phyloP scores from a whole-genome alignment of 2,888 invertebrate genomes.

The Cheilosia soror region DNA sequence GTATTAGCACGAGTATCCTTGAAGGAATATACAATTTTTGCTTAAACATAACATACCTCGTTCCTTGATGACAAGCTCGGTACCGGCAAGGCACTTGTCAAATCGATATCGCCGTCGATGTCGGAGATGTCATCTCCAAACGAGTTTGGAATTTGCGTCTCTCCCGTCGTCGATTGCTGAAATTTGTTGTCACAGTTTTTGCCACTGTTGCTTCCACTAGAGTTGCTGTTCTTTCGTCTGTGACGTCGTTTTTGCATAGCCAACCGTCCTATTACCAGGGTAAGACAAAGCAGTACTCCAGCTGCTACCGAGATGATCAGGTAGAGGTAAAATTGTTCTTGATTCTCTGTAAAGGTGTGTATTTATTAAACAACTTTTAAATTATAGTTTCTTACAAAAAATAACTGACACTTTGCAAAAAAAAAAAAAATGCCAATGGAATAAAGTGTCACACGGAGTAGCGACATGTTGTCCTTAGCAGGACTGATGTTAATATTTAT shows the following conservation, averaged over 20 bases:
- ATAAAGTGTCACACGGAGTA: too few relatives aligned
- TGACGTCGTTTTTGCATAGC: slow-evolving; percentile 87
- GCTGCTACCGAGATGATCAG: slow-evolving; percentile 90
- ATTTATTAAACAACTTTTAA: not conserved
- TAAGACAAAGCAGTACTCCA: slow-evolving; percentile 89
- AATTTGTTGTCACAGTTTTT: slow-evolving; percentile 85
- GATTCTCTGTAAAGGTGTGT: slow-evolving; percentile 80
- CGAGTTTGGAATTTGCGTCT: slow-evolving; percentile 91
- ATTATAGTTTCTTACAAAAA: not conserved
- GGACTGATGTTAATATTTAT: too few relatives aligned
- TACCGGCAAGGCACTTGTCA: slow-evolving; percentile 86
- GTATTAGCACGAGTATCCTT: slow-evolving; percentile 42
- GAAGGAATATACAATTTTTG: slow-evolving; percentile 62
- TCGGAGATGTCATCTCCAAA: slow-evolving; percentile 94
- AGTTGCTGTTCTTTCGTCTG: slow-evolving; percentile 79
- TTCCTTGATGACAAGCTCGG: slow-evolving; percentile 82
- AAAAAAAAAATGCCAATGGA: too few relatives aligned
- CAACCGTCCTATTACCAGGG: slow-evolving; percentile 89
- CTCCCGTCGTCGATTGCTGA: slow-evolving; percentile 88
- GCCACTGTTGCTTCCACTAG: slow-evolving; percentile 78
- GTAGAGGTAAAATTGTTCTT: slow-evolving; percentile 90
- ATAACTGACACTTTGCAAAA: not conserved
- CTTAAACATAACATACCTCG: slow-evolving; percentile 80
- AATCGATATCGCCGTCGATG: slow-evolving; percentile 89
- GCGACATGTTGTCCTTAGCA: too few relatives aligned